Base-by-base conservation (phyloP, 1,140 invertebrate species). In the Drosophila ohnishii region DNA sequence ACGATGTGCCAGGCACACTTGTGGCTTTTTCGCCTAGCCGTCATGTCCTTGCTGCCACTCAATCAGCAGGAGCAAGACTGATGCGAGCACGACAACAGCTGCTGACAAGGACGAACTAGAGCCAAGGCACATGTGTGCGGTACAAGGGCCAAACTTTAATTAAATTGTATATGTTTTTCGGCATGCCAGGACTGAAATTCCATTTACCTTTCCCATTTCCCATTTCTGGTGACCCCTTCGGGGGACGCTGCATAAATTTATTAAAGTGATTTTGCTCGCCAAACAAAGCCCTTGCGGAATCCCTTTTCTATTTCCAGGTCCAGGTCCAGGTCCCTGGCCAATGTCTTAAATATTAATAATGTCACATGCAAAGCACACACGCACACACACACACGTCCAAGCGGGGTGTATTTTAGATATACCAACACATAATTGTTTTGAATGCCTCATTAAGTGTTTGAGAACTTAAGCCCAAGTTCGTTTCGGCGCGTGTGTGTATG, bases 401-500 rank as follows among this genome's bases (percentile, higher is more conserved):
- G 35, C 19, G 19, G 32, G 51, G 44, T 48, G 44, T 35, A 19
- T 28, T 8, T 45, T 19, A 62, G 55, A 59, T 71, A 32, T 32
- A 63, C 66, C 60, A 75, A 64, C 59, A 62, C 75, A 82, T 87
- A 86, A 86, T 86, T 86, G 83, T 86, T 87, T 86, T 74, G 67
- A 87, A 80, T 87, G 83, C 84, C 79, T 87, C 83, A 87, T 87
- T 86, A 87, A 84, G 78, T 84, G 80, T 83, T 83, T 72, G 66
- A 85, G 81, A 85, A 85, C 81, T 80, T 76, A 77, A 88, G 76
- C 78, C 48, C 69, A 72, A 78, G 55, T 71, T 71, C 42, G 51
- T 59, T 48, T 30, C 32, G 25, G 58, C 28, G 28, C 40, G 56
- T 39, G 44, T 44, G 47, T 56, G 40, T 37, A 13, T 59, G 59